A percentile compares a stretch with the other conserved stretches of the same genome.
These are phyloP conservation scores for Hylia prasina DNA, from an alignment of 2,113 vertebrate genomes.

Conservation along the genomic window DNA sequence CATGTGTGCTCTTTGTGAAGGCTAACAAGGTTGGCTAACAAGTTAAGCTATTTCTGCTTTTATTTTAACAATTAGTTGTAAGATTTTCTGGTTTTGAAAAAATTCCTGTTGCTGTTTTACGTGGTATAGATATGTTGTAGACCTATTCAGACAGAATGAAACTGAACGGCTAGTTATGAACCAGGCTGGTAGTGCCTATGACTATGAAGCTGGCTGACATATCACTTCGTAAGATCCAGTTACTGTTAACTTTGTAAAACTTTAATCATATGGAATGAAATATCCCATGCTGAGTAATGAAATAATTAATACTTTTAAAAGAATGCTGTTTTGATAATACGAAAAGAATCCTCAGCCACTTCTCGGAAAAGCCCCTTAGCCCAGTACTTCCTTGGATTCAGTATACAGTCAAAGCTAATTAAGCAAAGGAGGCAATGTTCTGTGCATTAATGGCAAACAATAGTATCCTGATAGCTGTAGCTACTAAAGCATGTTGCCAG, in stretches of 20 bases:
- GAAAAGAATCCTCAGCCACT: neutral
- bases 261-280: neutral
- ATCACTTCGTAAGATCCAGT: neutral
- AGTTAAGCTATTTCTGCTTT: neutral
- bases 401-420: neutral
- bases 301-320: neutral
- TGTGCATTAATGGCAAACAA: neutral
- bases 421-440: neutral
- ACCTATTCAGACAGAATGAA: neutral
- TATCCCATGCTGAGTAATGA: neutral
- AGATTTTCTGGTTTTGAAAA: neutral
- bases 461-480: neutral
- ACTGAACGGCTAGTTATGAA: neutral
- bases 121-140: neutral
- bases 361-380: neutral
- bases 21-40: neutral
- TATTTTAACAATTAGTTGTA: neutral
- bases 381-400: neutral
- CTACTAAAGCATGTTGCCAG: neutral
- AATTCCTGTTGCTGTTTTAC: neutral
- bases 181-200: neutral
- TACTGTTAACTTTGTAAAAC: slow-evolving; percentile 20
- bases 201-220: neutral
- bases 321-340: neutral
- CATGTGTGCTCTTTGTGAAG: neutral